Base-by-base conservation (phyloP, 1,140 invertebrate genomes). In the Scaptodrosophila lebanonensis region DNA sequence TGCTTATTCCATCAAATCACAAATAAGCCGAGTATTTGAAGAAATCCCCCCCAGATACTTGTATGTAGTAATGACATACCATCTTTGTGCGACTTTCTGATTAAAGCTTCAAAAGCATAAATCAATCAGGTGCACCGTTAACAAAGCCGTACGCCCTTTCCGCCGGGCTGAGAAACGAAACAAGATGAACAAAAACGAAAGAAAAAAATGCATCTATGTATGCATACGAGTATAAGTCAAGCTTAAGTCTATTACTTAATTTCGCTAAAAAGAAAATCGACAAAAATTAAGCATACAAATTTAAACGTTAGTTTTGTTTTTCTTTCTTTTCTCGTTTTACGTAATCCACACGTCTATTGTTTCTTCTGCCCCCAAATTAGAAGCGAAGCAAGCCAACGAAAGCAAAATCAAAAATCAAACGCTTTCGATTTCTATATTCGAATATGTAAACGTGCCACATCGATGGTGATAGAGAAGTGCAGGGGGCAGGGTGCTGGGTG, bases 381-480 rank as follows among this genome's bases (percentile, higher is more conserved):
- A 77, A 77, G 73, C 64, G 6, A 47, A 48, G 20, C 16, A 18
- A 22, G 30, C 18, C 30, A 8, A 13, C 11, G 5, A 20, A 12
- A 8, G 15, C 8, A 42, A 30, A 47, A 50, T 44, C n/a, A 63
- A 69, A 69, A 71, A 71, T 48, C 64, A 59, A 79, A 75, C 70
- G 75, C 75, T 79, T 79, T 79, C 75, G 75, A 82, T 79, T 79
- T 79, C 75, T 79, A 69, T n/a, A n/a, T 79, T 79, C 75, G 69
- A 79, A 79, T 82, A 79, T 82, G 61, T 57, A 79, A 82, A 67
- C 36, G 45, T 30, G 48, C 29, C 42, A 51, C 39, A 44, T 4
- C 8, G 22, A 25, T 25, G 22, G 3, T 25, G 3, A 25, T 25
- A 3, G 8, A 25, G 3, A 25, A 25, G 3, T 4, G 22, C n/a